phyloP scores from a whole-genome alignment of 2,113 vertebrate species.

The Amblyopsis rosae region DNA sequence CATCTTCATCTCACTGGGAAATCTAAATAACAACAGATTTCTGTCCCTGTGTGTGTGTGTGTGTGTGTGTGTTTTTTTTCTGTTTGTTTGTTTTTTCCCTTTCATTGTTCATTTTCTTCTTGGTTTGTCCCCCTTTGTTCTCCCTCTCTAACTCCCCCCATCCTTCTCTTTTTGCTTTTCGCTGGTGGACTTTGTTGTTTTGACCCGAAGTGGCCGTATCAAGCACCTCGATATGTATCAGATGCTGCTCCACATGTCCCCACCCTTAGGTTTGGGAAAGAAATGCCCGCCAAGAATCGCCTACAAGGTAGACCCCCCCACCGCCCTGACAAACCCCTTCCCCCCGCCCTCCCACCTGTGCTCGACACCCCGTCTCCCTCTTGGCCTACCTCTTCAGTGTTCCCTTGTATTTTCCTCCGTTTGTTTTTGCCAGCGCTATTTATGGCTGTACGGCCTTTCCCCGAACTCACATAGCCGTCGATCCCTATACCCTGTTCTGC shows the following conservation, averaged over 20 bases:
- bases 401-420: constrained; percentile 46
- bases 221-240: constrained; percentile 99
- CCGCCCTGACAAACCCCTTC: constrained; percentile 22
- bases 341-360: constrained; percentile 45
- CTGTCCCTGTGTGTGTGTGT: constrained; percentile 62
- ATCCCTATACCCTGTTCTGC: constrained; percentile 19
- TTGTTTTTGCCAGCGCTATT: constrained; percentile 57
- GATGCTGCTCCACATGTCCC: constrained; percentile 99
- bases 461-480: background rate
- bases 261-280: constrained; percentile 98
- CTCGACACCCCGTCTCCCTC: constrained; percentile 50
- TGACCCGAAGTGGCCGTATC: constrained; percentile 89
- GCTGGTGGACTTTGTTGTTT: constrained; percentile 36
- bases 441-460: constrained; percentile 49
- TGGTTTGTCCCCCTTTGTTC: constrained; percentile 51
- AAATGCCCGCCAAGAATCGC: constrained; percentile 97
- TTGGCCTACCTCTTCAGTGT: constrained; percentile 68
- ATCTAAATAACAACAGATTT: constrained; percentile 87
- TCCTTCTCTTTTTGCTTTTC: constrained; percentile 68
- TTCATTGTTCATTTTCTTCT: constrained; percentile 56
- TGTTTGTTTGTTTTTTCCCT: constrained; percentile 54
- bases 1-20: constrained; percentile 70
- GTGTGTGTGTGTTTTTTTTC: constrained; percentile 63
- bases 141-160: constrained; percentile 62
- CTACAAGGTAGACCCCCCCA: constrained; percentile 92